Percentiles rank a stretch among this genome's conserved stretches.
Evolutionary conservation across 2,888 invertebrate genomes (phyloP).

Genomic region (Argyresthia albistria): DNA sequence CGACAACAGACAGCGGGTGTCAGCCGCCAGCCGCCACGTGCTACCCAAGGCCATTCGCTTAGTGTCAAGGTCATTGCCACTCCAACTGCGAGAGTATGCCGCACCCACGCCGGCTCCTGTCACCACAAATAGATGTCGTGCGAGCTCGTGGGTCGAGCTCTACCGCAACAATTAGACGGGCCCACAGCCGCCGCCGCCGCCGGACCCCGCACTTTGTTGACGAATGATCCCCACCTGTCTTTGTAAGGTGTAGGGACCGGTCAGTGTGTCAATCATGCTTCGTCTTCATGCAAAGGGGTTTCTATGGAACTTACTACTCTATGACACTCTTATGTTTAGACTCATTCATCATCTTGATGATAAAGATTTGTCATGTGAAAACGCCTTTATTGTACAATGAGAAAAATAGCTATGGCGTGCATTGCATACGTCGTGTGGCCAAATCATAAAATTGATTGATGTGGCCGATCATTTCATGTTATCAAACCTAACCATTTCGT

Average conservation of each 20-base stretch:
- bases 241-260: background rate
- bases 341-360: too few relatives aligned
- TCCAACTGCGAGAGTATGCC: constrained; percentile 68
- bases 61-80: constrained; percentile 73
- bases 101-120: constrained; percentile 66
- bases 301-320: too few relatives aligned
- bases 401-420: too few relatives aligned
- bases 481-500: too few relatives aligned
- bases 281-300: too few relatives aligned
- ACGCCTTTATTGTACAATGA: too few relatives aligned
- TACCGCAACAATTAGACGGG: constrained; percentile 43
- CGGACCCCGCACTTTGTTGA: background rate
- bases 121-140: constrained; percentile 59
- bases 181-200: constrained; percentile 13
- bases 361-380: too few relatives aligned
- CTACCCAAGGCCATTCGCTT: constrained; percentile 72
- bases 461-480: too few relatives aligned
- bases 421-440: too few relatives aligned
- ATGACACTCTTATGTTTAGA: too few relatives aligned
- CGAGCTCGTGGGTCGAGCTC: constrained; percentile 28
- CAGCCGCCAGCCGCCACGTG: constrained; percentile 68
- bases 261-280: background rate
- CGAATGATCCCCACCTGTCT: background rate
- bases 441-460: too few relatives aligned
- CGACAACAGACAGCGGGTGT: constrained; percentile 72